These are phyloP conservation scores for Planiliza haematocheilus DNA, from an alignment of 2,113 vertebrate species.

Conservation along the genomic window DNA sequence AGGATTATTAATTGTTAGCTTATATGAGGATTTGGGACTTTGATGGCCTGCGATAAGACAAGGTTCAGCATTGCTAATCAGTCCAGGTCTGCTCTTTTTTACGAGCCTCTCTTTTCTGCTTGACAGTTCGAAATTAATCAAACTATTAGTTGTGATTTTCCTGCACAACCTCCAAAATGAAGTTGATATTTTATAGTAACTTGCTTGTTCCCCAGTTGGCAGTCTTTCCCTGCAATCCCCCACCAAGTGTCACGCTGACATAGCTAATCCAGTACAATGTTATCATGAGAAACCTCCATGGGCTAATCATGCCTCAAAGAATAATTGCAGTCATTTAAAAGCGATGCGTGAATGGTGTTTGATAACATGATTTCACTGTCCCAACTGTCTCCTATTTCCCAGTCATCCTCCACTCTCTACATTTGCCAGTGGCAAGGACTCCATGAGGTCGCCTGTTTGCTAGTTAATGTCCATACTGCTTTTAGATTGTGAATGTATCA, in stretches of 20 bases:
- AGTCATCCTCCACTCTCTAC: constrained; percentile 30
- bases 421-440: constrained; percentile 48
- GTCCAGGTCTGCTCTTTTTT: constrained; percentile 26
- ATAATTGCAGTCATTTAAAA: constrained; percentile 79
- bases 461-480: constrained; percentile 2
- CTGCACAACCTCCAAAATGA: neutral
- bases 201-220: constrained; percentile 21
- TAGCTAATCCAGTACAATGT: constrained; percentile 62
- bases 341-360: constrained; percentile 65
- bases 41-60: constrained; percentile 53
- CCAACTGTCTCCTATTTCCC: constrained; percentile 43
- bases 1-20: constrained; percentile 57
- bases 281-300: constrained; percentile 50
- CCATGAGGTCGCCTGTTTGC: constrained; percentile 3
- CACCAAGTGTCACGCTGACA: constrained; percentile 62
- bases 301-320: constrained; percentile 72
- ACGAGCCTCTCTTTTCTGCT: constrained; percentile 11
- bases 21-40: constrained; percentile 36
- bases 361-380: constrained; percentile 57
- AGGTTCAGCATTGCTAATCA: constrained; percentile 43
- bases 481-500: constrained; percentile 2
- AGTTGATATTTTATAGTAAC: constrained; percentile 20
- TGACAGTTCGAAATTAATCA: constrained; percentile 35
- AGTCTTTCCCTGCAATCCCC: constrained; percentile 33
- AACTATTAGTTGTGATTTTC: constrained; percentile 32